phyloP scores from a whole-genome alignment of 1,140 invertebrate species.

The Proctacanthus coquilletti region DNA sequence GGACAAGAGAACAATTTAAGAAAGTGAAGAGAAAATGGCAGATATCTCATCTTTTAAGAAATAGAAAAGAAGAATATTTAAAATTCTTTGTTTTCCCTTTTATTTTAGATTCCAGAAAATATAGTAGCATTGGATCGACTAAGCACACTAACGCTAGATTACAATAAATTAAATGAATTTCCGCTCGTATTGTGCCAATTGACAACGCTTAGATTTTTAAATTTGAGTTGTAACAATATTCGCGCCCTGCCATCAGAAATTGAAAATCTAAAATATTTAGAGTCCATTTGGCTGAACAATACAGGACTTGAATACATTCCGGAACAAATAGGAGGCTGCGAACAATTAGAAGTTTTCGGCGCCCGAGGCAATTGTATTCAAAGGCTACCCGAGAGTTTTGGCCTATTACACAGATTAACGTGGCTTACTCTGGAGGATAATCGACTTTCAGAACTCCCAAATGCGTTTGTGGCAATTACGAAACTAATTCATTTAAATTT shows the following conservation, averaged over 20 bases:
- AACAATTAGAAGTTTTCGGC: conserved; percentile 54
- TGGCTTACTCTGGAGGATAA: conserved; percentile 45
- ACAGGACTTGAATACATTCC: conserved; percentile 41
- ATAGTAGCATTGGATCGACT: conserved; percentile 23
- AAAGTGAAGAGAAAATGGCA: not conserved
- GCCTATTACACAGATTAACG: conserved; percentile 34
- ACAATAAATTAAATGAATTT: conserved; percentile 50
- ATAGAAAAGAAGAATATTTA: too few species aligned
- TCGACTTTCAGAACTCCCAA: conserved; percentile 33
- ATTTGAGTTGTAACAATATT: conserved; percentile 70
- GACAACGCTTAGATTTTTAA: conserved; percentile 54
- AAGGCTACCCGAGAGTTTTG: conserved; percentile 35
- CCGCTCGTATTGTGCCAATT: conserved; percentile 40
- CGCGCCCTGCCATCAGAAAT: conserved; percentile 47
- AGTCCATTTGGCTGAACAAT: conserved; percentile 55
- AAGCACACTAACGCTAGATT: conserved; percentile 38
- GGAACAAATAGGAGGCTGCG: conserved; percentile 48
- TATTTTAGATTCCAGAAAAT: conserved; percentile 17
- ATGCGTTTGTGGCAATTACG: conserved; percentile 32
- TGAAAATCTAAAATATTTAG: conserved; percentile 51
- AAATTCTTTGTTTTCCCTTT: not conserved
- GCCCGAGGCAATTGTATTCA: conserved; percentile 41
- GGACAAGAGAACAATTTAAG: too few species aligned
- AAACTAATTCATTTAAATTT: conserved; percentile 40
- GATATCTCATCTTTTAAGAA: too few species aligned